Percentiles rank a stretch among this genome's conserved stretches.
phyloP scores from a whole-genome alignment of 2,888 invertebrate species.

The Bombylius major region DNA sequence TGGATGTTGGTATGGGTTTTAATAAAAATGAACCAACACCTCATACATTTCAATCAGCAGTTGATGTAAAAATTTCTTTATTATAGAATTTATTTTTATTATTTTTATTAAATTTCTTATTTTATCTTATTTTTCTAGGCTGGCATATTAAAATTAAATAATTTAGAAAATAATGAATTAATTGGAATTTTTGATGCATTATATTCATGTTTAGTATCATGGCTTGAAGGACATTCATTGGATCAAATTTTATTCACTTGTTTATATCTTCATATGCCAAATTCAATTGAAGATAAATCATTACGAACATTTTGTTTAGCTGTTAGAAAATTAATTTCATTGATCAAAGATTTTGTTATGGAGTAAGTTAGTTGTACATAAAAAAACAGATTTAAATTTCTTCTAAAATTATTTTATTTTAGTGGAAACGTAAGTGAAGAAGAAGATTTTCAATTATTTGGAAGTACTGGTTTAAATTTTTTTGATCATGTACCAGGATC shows the following conservation, averaged over 20 bases:
- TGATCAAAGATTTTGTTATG: slow-evolving; percentile 78
- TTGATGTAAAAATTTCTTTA: slow-evolving; percentile 44
- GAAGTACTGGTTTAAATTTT: slow-evolving; percentile 72
- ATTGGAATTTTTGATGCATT: slow-evolving; percentile 92
- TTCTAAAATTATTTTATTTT: slow-evolving; percentile 14
- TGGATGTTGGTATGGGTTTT: slow-evolving; percentile 98
- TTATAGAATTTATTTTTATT: not conserved
- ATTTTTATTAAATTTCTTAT: not conserved
- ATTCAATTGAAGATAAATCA: slow-evolving; percentile 66
- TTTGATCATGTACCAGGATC: slow-evolving; percentile 67
- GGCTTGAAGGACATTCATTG: slow-evolving; percentile 92
- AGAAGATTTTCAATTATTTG: slow-evolving; percentile 89
- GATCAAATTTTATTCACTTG: slow-evolving; percentile 97
- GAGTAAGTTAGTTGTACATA: slow-evolving; percentile 45
- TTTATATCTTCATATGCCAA: slow-evolving; percentile 84
- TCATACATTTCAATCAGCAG: slow-evolving; percentile 75
- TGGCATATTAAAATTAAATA: slow-evolving; percentile 62
- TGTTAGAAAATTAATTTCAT: slow-evolving; percentile 77
- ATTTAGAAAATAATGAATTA: slow-evolving; percentile 63
- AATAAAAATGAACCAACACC: slow-evolving; percentile 77
- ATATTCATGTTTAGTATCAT: slow-evolving; percentile 86
- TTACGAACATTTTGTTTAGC: slow-evolving; percentile 78
- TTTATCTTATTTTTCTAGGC: slow-evolving; percentile 40
- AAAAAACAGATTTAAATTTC: not conserved
- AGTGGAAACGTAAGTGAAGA: slow-evolving; percentile 83